A percentile compares a stretch with the other conserved stretches of the same genome.
phyloP scores from a whole-genome alignment of 64 coral and sea anemone genomes.

The Dendrophyllia cribrosa region DNA sequence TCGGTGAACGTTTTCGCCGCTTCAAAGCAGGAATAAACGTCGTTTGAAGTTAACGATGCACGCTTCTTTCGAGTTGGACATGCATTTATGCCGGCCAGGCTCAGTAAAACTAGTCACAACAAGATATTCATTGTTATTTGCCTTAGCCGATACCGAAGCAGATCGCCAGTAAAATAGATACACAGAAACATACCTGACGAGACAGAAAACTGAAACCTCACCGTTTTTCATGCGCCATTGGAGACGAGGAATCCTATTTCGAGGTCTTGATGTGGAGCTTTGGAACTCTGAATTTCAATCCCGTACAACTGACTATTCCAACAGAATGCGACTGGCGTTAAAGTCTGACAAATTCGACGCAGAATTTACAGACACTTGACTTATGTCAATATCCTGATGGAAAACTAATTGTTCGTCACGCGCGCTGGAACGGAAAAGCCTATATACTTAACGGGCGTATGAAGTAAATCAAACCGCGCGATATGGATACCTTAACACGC shows the following conservation, averaged over 20 bases:
- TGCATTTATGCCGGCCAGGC: not conserved
- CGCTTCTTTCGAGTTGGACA: not conserved
- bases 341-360: not conserved
- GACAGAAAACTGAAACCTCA: not conserved
- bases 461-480: not conserved
- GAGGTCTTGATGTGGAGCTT: not conserved
- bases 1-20: not conserved
- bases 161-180: not conserved
- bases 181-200: not conserved
- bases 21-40: not conserved
- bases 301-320: not conserved
- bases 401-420: constrained; percentile 9
- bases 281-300: not conserved
- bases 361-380: constrained; percentile 23
- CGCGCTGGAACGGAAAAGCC: not conserved
- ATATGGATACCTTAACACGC: not conserved
- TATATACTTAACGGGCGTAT: not conserved
- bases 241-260: not conserved
- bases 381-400: not conserved
- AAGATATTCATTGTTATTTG: not conserved
- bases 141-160: not conserved
- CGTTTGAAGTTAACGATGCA: not conserved
- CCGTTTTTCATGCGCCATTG: not conserved
- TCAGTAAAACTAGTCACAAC: not conserved
- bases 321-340: not conserved